A percentile compares a stretch with the other conserved stretches of the same genome.
phyloP scores from a whole-genome alignment of 2,113 vertebrate genomes.

The Nyctereutes procyonoides region DNA sequence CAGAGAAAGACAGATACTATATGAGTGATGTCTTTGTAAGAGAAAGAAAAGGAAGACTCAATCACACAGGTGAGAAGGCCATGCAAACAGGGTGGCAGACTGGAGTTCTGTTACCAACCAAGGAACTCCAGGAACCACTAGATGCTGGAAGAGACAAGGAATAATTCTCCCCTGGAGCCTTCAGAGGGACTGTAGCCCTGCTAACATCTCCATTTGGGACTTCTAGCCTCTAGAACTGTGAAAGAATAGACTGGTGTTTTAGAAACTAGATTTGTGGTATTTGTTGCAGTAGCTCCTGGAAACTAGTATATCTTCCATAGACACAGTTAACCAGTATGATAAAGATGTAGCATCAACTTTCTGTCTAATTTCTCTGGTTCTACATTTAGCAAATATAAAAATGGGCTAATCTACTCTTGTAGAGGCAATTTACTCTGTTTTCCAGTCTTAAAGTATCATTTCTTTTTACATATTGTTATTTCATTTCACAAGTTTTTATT shows the following conservation, averaged over 20 bases:
- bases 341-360: neutral
- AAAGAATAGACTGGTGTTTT: neutral
- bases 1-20: neutral
- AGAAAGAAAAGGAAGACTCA: neutral
- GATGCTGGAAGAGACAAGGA: neutral
- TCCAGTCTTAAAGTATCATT: neutral
- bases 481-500: neutral
- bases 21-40: neutral
- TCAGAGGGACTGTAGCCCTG: neutral
- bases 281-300: neutral
- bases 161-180: no score
- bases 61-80: neutral
- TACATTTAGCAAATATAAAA: neutral
- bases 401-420: neutral
- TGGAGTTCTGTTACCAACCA: neutral
- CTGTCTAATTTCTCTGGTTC: neutral
- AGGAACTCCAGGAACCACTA: no score
- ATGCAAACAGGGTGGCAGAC: neutral
- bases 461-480: neutral
- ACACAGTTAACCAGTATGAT: neutral
- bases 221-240: neutral
- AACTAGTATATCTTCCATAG: neutral
- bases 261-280: neutral
- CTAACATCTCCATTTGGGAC: neutral
- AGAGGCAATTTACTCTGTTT: neutral